Percentiles rank a stretch among this genome's conserved stretches.
Conservation (phyloP, 2,113 vertebrate species). For the Sphaerodactylus townsendi region DNA sequence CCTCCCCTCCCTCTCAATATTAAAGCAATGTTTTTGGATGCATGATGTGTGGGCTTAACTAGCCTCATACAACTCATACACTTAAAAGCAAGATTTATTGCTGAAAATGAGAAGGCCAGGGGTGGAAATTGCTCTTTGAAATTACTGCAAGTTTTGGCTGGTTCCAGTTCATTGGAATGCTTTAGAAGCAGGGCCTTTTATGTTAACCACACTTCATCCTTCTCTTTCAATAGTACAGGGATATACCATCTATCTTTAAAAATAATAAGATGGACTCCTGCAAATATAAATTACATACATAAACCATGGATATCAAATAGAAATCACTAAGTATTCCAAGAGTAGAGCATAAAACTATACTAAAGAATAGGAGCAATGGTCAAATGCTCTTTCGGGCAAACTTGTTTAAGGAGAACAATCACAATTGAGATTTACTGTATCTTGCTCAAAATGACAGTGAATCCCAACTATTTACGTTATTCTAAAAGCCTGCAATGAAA, state of each 20-base stretch:
- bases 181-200: constrained; percentile 52
- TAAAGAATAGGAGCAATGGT: not conserved
- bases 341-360: not conserved
- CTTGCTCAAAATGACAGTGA: not conserved
- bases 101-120: constrained; percentile 11
- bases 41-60: constrained; percentile 67
- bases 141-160: constrained; percentile 53
- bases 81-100: constrained; percentile 63
- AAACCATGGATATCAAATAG: not conserved
- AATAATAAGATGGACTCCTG: constrained; percentile 33
- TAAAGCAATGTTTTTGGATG: constrained; percentile 62
- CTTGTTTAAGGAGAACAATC: too few relatives aligned
- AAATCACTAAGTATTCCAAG: not conserved
- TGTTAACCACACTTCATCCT: constrained; percentile 34
- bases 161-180: constrained; percentile 47
- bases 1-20: constrained; percentile 38
- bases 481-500: not conserved
- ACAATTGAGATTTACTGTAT: not conserved
- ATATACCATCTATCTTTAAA: constrained; percentile 35
- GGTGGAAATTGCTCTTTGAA: constrained; percentile 54
- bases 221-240: constrained; percentile 26
- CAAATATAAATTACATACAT: fast-evolving
- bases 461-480: not conserved
- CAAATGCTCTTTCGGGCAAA: not conserved
- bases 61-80: constrained; percentile 59